Percentiles rank a stretch among this genome's conserved stretches.
Evolutionary conservation across 1,140 invertebrate species (phyloP).

Genomic region (Zaprionus davidi): DNA sequence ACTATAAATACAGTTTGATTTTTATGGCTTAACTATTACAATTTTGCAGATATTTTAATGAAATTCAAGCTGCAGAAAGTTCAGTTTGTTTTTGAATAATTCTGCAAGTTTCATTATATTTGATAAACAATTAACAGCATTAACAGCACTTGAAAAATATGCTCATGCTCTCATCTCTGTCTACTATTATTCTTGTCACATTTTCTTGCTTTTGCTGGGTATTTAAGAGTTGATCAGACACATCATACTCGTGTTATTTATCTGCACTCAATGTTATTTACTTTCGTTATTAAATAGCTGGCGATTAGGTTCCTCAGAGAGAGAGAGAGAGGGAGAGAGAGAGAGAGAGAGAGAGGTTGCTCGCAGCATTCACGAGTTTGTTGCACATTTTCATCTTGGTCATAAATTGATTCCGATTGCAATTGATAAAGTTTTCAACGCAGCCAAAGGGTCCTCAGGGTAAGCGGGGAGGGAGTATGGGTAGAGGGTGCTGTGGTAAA

Average conservation of each 20-base stretch:
- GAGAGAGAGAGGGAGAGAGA: neutral
- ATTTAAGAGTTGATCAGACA: neutral
- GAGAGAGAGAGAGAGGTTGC: neutral
- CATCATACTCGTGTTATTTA: neutral
- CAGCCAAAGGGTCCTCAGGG: neutral
- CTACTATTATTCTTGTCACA: neutral
- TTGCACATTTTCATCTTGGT: conserved; percentile 28
- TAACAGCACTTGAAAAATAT: neutral
- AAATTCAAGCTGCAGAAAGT: neutral
- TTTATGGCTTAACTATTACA: neutral
- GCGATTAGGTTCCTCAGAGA: conserved; percentile 15
- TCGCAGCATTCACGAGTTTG: conserved; percentile 13
- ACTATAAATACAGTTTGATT: too few relatives aligned
- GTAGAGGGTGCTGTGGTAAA: neutral
- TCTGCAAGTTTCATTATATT: neutral
- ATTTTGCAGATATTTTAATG: neutral
- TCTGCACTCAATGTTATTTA: conserved; percentile 14
- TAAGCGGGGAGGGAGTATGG: neutral
- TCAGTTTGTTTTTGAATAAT: neutral
- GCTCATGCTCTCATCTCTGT: too few relatives aligned
- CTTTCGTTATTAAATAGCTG: conserved; percentile 10
- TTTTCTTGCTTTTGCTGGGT: neutral
- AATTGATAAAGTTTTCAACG: conserved; percentile 32
- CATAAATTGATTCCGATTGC: conserved; percentile 44
- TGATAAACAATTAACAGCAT: neutral